These are phyloP conservation scores for Drosophila villosipedis DNA, from an alignment of 2,888 invertebrate species.

Conservation along the genomic window DNA sequence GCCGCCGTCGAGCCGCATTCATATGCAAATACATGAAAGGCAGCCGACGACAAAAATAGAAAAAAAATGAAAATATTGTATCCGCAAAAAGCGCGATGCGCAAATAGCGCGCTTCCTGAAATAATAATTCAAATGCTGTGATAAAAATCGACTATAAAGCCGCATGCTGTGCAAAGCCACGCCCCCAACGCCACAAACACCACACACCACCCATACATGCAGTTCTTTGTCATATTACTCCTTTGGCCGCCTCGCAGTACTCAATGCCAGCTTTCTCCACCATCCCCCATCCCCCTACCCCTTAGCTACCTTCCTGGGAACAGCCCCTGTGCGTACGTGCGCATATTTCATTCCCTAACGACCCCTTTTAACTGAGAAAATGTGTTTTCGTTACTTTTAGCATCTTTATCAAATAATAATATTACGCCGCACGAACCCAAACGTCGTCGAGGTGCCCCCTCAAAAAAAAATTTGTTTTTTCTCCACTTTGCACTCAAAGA, in stretches of 20 bases:
- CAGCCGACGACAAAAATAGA: constrained; percentile 35
- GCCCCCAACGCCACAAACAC: constrained; percentile 50
- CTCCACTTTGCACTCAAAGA: constrained; percentile 74
- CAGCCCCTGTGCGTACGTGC: constrained; percentile 80
- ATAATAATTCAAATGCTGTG: constrained; percentile 83
- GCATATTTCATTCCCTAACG: constrained; percentile 84
- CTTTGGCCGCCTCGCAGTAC: constrained; percentile 9
- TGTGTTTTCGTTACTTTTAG: constrained; percentile 84
- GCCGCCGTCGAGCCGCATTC: constrained; percentile 69
- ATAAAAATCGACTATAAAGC: constrained; percentile 82
- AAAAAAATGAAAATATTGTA: constrained; percentile 50
- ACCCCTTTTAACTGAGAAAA: constrained; percentile 84
- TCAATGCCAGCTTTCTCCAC: background rate
- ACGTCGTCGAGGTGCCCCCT: constrained; percentile 71
- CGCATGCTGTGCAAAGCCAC: constrained; percentile 71
- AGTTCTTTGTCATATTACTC: constrained; percentile 33
- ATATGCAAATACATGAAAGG: constrained; percentile 80
- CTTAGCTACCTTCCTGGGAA: constrained; percentile 39
- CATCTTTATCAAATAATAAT: constrained; percentile 85
- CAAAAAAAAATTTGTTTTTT: constrained; percentile 62
- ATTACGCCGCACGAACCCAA: constrained; percentile 79
- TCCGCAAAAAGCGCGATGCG: constrained; percentile 81
- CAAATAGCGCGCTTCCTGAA: constrained; percentile 84
- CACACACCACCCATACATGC: constrained; percentile 52
- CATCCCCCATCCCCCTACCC: constrained; percentile 1